These are phyloP conservation scores for Octopus sinensis DNA, from an alignment of 1,140 invertebrate genomes.

Conservation along the genomic window DNA sequence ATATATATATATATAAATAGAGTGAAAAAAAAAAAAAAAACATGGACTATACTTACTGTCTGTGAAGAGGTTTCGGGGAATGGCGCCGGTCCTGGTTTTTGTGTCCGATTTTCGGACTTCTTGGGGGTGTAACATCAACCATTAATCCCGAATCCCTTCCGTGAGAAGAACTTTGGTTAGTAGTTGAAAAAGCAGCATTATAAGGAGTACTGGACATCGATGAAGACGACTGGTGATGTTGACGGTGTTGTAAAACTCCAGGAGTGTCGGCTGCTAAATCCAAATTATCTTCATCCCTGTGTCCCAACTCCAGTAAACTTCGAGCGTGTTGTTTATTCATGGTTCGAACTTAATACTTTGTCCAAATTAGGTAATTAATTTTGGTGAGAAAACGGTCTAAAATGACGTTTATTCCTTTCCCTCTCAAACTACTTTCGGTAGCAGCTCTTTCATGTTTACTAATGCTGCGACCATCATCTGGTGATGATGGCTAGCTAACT, in stretches of 20 bases:
- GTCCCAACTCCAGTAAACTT: neutral
- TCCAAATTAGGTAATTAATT: too few species aligned
- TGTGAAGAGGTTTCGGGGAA: neutral
- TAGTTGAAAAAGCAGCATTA: neutral
- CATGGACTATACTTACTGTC: neutral
- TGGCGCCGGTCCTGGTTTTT: neutral
- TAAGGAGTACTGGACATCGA: constrained; percentile 1
- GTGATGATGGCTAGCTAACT: neutral
- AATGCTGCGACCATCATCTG: neutral
- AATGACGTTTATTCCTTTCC: neutral
- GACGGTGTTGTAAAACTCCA: neutral
- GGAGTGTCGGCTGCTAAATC: neutral
- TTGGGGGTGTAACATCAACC: neutral
- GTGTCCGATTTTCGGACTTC: constrained; percentile 1
- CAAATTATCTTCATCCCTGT: neutral
- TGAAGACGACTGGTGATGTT: neutral
- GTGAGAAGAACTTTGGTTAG: neutral
- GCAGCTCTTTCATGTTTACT: neutral
- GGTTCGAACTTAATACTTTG: too few species aligned
- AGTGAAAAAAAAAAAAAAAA: too few species aligned
- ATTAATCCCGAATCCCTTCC: neutral
- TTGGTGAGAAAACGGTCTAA: too few species aligned
- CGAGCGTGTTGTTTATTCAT: constrained; percentile 9
- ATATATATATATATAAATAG: too few species aligned
- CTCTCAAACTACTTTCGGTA: neutral